A percentile compares a stretch with the other conserved stretches of the same genome.
Conservation (phyloP, 92 coral and sea anemone species). For the Nematostella vectensis region DNA sequence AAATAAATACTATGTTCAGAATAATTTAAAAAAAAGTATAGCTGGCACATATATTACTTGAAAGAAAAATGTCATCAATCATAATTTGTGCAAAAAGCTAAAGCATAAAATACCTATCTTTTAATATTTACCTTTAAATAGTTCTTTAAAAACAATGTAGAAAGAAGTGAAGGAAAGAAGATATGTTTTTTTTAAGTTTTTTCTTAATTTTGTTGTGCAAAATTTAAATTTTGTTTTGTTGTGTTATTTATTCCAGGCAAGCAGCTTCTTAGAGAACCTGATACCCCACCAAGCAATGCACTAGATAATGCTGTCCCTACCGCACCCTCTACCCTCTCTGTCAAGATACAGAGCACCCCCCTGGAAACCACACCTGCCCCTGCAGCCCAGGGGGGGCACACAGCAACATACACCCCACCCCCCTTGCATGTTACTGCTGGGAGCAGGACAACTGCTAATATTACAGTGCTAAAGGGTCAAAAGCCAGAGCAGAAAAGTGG, state of each 20-base stretch:
- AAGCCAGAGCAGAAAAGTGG: too few species aligned
- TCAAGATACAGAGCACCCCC: conserved; percentile 2
- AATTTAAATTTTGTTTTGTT: not conserved
- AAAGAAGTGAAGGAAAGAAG: too few species aligned
- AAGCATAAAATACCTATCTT: too few species aligned
- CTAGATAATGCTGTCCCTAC: not conserved
- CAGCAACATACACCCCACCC: not conserved
- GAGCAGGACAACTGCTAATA: not conserved
- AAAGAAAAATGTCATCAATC: too few species aligned
- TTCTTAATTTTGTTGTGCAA: too few species aligned
- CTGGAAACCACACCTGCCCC: not conserved
- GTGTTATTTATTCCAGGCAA: not conserved
- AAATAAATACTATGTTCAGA: too few species aligned
- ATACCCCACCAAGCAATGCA: not conserved
- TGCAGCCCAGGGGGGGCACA: conserved; percentile 1
- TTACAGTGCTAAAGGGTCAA: not conserved
- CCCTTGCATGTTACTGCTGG: not conserved
- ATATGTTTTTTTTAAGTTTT: too few species aligned
- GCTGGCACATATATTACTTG: too few species aligned
- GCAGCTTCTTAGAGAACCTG: not conserved
- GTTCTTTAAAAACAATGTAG: too few species aligned
- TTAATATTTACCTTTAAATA: too few species aligned
- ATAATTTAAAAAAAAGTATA: too few species aligned
- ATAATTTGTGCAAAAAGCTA: too few species aligned
- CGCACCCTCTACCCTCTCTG: not conserved